Conservation (phyloP, 2,888 invertebrate species). For the Agrotis puta region DNA sequence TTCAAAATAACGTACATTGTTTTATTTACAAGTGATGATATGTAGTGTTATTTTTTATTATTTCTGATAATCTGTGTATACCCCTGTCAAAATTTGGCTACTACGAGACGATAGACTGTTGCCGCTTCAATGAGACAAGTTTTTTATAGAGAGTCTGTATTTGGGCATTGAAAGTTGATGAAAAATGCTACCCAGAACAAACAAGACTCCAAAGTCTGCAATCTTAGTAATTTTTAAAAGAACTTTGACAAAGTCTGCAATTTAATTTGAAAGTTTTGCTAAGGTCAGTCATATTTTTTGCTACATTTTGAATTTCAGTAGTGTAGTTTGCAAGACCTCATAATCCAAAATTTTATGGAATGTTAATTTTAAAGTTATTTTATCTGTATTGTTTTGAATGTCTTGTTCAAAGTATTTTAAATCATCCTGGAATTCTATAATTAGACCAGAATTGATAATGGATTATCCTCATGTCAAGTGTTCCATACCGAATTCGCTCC, state of each 20-base stretch:
- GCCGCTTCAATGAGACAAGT: constrained; percentile 78
- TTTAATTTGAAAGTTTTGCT: constrained; percentile 60
- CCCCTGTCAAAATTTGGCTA: constrained; percentile 74
- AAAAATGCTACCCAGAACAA: constrained; percentile 55
- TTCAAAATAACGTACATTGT: constrained; percentile 80
- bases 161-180: constrained; percentile 77
- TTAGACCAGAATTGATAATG: constrained; percentile 44
- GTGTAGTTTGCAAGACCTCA: constrained; percentile 53
- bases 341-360: constrained; percentile 28
- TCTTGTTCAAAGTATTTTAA: constrained; percentile 33
- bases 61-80: constrained; percentile 61
- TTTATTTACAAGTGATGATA: constrained; percentile 81
- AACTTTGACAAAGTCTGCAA: constrained; percentile 59
- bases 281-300: constrained; percentile 73
- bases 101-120: constrained; percentile 88
- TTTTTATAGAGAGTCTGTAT: constrained; percentile 82
- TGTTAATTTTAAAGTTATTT: constrained; percentile 31
- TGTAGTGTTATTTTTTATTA: constrained; percentile 56
- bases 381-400: constrained; percentile 35
- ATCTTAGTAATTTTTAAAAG: constrained; percentile 41
- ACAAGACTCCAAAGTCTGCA: constrained; percentile 63
- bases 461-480: constrained; percentile 56
- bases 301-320: constrained; percentile 54
- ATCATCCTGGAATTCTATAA: constrained; percentile 53
- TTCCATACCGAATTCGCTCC: constrained; percentile 58